phyloP scores from a whole-genome alignment of 37 sponge, comb jelly and placozoan species.

The Dysidea cf. avara region DNA sequence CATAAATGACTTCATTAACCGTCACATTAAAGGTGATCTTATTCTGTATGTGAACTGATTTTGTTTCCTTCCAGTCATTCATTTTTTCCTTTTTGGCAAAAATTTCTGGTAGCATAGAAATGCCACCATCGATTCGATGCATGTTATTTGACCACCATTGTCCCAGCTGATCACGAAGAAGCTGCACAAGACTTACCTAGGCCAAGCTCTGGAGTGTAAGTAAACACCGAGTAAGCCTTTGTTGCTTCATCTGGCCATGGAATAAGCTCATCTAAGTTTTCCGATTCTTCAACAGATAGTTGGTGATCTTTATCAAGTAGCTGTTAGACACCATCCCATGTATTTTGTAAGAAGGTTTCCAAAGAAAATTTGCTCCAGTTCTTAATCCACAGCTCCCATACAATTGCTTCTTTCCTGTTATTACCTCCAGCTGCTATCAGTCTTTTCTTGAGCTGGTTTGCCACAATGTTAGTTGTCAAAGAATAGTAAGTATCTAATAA shows the following conservation, averaged over 20 bases:
- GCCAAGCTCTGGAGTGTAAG: constrained; percentile 40
- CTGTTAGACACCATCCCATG: not conserved
- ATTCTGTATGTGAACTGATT: not conserved
- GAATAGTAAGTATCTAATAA: constrained; percentile 23
- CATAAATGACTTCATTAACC: constrained; percentile 16
- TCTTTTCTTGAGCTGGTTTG: too few relatives aligned
- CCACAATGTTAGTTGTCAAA: not conserved
- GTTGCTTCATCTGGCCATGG: constrained; percentile 66
- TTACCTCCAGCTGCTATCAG: too few relatives aligned
- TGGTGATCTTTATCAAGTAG: too few relatives aligned
- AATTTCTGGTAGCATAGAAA: constrained; percentile 34
- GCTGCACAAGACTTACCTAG: constrained; percentile 20
- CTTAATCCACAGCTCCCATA: too few relatives aligned
- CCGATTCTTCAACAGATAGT: too few relatives aligned
- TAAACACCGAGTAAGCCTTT: constrained; percentile 22
- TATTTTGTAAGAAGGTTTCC: constrained; percentile 17
- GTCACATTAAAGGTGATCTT: constrained; percentile 2
- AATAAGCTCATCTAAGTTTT: too few relatives aligned
- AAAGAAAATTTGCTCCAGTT: constrained; percentile 27
- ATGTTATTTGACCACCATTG: constrained; percentile 49
- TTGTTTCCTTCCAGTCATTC: not conserved
- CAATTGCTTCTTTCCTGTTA: constrained; percentile 2
- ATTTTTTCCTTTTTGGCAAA: too few relatives aligned
- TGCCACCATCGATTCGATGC: constrained; percentile 53
- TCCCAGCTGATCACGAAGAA: constrained; percentile 41